Evolutionary conservation across 2,888 invertebrate genomes (phyloP).

Genomic region (Cerceris rybyensis): DNA sequence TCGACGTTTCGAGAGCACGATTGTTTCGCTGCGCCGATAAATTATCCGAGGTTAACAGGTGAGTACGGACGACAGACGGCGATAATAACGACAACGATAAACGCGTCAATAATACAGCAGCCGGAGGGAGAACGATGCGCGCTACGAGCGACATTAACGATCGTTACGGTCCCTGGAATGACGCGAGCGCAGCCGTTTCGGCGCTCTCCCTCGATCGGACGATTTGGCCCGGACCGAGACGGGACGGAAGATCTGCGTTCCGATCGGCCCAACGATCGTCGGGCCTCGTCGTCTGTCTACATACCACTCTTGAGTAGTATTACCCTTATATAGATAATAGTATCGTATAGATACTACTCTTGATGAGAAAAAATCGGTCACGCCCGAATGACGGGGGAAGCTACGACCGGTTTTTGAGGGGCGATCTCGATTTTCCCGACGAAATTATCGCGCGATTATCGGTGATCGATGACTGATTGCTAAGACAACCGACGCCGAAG

Average conservation of each 20-base stretch:
- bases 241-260: too few species aligned
- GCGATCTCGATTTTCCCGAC: neutral
- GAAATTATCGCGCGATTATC: neutral
- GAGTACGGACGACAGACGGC: slow-evolving; percentile 56
- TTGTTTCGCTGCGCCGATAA: slow-evolving; percentile 58
- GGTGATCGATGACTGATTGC: neutral
- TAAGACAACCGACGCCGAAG: too few species aligned
- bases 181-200: neutral
- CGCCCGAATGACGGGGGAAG: neutral
- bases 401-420: neutral
- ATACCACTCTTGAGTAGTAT: too few species aligned
- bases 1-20: slow-evolving; percentile 54
- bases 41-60: slow-evolving; percentile 69
- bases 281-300: too few species aligned
- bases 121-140: slow-evolving; percentile 15
- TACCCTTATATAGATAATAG: too few species aligned
- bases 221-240: too few species aligned
- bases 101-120: slow-evolving; percentile 59
- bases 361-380: neutral
- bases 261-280: too few species aligned
- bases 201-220: too few species aligned
- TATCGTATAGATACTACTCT: too few species aligned
- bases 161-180: slow-evolving; percentile 32
- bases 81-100: slow-evolving; percentile 65
- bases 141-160: slow-evolving; percentile 45